Conservation (phyloP, 2,797 vertebrate species). For the Acrossocheilus wenchowensis region DNA sequence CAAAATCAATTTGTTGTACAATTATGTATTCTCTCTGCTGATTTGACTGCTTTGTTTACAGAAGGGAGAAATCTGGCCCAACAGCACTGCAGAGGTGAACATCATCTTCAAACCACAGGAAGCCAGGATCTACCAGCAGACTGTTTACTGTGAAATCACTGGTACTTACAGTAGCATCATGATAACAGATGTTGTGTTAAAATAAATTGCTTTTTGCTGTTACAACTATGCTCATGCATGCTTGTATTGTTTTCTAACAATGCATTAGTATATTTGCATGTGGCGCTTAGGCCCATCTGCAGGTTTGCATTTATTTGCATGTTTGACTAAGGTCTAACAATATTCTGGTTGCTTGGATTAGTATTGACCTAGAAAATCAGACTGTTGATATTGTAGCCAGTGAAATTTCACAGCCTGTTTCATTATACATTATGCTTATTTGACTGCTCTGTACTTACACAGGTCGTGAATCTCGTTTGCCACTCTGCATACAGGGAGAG, state of each 20-base stretch:
- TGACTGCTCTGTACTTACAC: constrained; percentile 43
- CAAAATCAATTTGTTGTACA: neutral
- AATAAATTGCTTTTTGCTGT: neutral
- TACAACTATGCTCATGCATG: constrained; percentile 9
- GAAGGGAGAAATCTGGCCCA: constrained; percentile 88
- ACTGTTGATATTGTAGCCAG: constrained; percentile 10
- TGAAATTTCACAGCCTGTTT: constrained; percentile 31
- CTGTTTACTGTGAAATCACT: constrained; percentile 85
- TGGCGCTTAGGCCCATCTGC: constrained; percentile 62
- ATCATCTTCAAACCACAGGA: constrained; percentile 84
- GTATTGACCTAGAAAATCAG: constrained; percentile 54
- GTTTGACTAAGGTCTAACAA: constrained; percentile 46
- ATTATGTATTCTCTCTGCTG: neutral
- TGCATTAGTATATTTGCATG: constrained; percentile 71
- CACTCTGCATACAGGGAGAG: constrained; percentile 81
- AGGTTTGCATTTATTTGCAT: constrained; percentile 79
- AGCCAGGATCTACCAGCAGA: constrained; percentile 80
- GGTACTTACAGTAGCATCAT: constrained; percentile 68
- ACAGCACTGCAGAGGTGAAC: constrained; percentile 75
- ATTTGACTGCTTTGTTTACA: constrained; percentile 63
- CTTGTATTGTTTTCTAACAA: constrained; percentile 44
- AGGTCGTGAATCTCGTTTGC: constrained; percentile 82
- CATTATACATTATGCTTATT: neutral
- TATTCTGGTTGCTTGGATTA: constrained; percentile 50
- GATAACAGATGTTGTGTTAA: neutral